Percentiles rank a stretch among this genome's conserved stretches.
phyloP scores from a whole-genome alignment of 1,140 invertebrate species.

The Acromyrmex echinatior region DNA sequence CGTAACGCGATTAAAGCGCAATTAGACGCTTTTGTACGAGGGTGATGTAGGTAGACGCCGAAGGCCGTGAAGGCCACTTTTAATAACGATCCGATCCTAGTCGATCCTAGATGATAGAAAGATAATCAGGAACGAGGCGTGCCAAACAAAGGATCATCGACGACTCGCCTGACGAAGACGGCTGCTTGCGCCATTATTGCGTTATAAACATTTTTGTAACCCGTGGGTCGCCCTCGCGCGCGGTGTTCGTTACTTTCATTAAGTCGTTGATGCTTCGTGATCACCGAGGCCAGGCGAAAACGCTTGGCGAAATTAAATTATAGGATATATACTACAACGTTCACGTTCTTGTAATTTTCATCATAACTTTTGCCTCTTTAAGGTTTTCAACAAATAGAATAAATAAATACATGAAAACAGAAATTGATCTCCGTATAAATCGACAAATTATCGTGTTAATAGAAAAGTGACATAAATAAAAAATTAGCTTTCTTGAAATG shows the following conservation, averaged over 20 bases:
- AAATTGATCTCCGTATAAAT: background rate
- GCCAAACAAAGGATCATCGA: conserved; percentile 57
- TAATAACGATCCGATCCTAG: background rate
- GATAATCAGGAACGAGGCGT: conserved; percentile 50
- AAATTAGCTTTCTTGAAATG: too few species aligned
- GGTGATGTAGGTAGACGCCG: conserved; percentile 56
- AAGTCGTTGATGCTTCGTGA: conserved; percentile 39
- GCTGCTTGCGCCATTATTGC: conserved; percentile 38
- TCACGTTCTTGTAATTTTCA: conserved; percentile 15
- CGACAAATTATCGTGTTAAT: too few species aligned
- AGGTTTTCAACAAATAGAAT: background rate
- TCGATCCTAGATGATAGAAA: conserved; percentile 55
- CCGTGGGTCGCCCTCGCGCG: conserved; percentile 33
- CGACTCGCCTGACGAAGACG: background rate
- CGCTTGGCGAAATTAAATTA: conserved; percentile 46
- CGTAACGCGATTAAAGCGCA: conserved; percentile 53
- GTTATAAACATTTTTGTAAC: conserved; percentile 39
- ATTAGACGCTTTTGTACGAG: conserved; percentile 39
- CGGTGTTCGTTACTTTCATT: conserved; percentile 49
- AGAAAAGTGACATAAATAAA: too few species aligned
- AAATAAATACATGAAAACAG: background rate
- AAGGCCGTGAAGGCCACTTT: conserved; percentile 48
- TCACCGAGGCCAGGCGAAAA: conserved; percentile 27
- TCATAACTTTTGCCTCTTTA: background rate
- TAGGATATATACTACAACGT: background rate